Conservation (phyloP, 2,797 vertebrate genomes). For the Mus caroli region DNA sequence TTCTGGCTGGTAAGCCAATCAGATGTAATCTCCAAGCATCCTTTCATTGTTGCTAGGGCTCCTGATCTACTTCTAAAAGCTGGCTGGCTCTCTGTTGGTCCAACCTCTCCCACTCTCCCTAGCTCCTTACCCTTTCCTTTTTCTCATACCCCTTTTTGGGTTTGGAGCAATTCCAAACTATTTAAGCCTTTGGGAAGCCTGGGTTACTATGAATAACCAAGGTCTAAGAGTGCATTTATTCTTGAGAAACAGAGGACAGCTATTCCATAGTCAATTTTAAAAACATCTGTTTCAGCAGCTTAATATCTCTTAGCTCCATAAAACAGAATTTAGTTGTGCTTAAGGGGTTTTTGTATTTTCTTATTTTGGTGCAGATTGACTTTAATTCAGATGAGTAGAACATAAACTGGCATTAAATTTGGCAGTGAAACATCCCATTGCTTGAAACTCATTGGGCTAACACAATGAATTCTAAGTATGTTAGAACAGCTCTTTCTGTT, state of each 20-base stretch:
- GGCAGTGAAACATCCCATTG: conserved; percentile 1
- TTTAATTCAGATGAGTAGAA: conserved; percentile 55
- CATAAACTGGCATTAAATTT: conserved; percentile 70
- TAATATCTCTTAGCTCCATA: conserved; percentile 51
- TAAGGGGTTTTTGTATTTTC: neutral
- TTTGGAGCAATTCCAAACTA: conserved; percentile 76
- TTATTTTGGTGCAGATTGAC: neutral
- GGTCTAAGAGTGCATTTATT: conserved; percentile 68
- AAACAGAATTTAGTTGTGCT: conserved; percentile 67
- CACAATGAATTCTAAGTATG: neutral
- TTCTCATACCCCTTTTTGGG: neutral
- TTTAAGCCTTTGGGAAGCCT: conserved; percentile 77
- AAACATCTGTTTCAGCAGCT: conserved; percentile 72
- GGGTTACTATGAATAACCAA: conserved; percentile 74
- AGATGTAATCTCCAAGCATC: conserved; percentile 78
- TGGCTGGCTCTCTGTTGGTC: conserved; percentile 71
- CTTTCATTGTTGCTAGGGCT: conserved; percentile 82
- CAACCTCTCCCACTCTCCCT: neutral
- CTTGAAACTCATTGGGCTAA: neutral
- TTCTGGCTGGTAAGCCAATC: conserved; percentile 76
- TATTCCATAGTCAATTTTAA: conserved; percentile 61
- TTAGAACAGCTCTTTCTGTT: neutral
- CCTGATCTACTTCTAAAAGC: conserved; percentile 78
- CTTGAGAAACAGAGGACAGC: conserved; percentile 72
- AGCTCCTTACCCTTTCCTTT: neutral